Base-by-base conservation (phyloP, 2,113 vertebrate genomes). In the Macheiramphus alcinus region DNA sequence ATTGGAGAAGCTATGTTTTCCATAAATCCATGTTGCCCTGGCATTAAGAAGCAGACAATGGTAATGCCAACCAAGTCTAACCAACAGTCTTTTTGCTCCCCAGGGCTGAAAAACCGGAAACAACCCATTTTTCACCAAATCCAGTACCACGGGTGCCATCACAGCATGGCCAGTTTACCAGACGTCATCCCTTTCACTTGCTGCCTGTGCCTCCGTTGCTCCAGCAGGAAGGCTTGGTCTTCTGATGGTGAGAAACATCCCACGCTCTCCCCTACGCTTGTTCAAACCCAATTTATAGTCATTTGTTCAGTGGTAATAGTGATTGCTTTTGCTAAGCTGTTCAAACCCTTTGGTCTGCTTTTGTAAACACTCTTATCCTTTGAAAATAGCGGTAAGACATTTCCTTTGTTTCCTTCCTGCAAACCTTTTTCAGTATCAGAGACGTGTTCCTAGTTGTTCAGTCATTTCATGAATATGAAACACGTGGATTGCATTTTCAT, bases 181-280 rank as follows among this genome's bases (percentile, higher is more conserved):
- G 20, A 2, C 1, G 2, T 13, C 70, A 12, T 26, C 56, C 21
- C 40, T 18, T 3, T 11, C 65, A 14, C 50, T 11, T 12, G 16
- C 32, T 81, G 55, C 45, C 38, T 2, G 4, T 21, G 43, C 16
- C 47, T 10, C 8, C 2, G 0, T 13, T n/a, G 56, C 71, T 76
- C n/a, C 61, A 34, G 59, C 38, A 13, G 23, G 14, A 43, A 58
- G 47, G 6, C 16, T 86, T 42, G 74, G 21, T 42, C 56, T 63
- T 40, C 9, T 34, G 34, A 11, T 36, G 43, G 43, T 1, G 6
- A 78, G 79, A 45, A 72, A 53, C 52, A 14, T 18, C 52, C 61
- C 66, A 26, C 0, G 0, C 19, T 36, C 38, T 34, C 10, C 11
- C 27, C 25, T 16, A 4, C 1, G 1, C 26, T n/a, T 34, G 7